These are phyloP conservation scores for Tetranychus piercei DNA, from an alignment of 2,888 invertebrate species.

Conservation along the genomic window DNA sequence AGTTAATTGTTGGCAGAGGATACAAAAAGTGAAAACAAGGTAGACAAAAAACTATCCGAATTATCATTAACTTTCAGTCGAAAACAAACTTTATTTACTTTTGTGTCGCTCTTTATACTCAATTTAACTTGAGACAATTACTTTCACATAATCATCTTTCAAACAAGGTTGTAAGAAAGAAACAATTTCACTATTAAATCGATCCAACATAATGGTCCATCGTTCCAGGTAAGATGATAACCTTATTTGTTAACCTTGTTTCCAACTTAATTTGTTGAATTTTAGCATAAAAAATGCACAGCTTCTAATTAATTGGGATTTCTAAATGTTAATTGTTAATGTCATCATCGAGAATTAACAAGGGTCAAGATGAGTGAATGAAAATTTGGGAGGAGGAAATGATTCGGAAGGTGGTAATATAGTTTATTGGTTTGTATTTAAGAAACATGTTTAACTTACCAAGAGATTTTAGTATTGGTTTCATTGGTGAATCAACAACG, in stretches of 20 bases:
- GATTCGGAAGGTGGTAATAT: not conserved
- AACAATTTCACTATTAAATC: not conserved
- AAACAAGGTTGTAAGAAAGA: too few species aligned
- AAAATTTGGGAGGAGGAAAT: not conserved
- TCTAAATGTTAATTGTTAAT: not conserved
- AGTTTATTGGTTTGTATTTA: not conserved
- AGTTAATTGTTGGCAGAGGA: too few species aligned
- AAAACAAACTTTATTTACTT: too few species aligned
- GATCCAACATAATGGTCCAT: not conserved
- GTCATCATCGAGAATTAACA: not conserved
- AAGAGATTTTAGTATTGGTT: not conserved
- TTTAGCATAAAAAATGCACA: not conserved
- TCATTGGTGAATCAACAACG: not conserved
- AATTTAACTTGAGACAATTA: too few species aligned
- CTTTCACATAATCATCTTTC: too few species aligned
- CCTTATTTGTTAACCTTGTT: not conserved
- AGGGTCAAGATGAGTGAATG: not conserved
- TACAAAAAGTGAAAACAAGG: too few species aligned
- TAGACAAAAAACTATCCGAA: too few species aligned
- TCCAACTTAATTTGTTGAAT: not conserved
- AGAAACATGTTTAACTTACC: not conserved
- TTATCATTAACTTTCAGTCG: too few species aligned
- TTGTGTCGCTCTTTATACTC: too few species aligned
- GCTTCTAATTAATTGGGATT: not conserved
- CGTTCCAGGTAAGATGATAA: not conserved